Base-by-base conservation (phyloP, 2,113 vertebrate species). In the Neomonachus schauinslandi region DNA sequence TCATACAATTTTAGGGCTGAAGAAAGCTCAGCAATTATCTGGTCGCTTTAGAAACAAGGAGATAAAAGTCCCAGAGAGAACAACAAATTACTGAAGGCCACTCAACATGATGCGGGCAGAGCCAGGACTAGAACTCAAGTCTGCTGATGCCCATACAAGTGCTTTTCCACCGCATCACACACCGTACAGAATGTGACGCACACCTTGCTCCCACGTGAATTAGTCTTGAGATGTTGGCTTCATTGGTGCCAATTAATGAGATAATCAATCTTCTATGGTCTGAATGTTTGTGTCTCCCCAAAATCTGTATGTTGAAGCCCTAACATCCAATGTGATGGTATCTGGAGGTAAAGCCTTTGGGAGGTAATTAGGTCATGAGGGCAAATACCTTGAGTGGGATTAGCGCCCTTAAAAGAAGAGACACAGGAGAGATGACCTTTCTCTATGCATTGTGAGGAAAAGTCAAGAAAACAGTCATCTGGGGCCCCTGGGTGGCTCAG, bases 21-120 rank as follows among this genome's bases (percentile, higher is more conserved):
- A 88, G 69, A 49, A 65, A 71, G 49, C 22, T 26, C 63, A 16
- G 9, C 26, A 91, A 59, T 89, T 84, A 85, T 51, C 18, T 57
- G 74, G 36, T 65, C 15, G 39, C 79, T 94, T 82, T 81, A 85
- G 85, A 93, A 94, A 85, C 21, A 87, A 91, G 2, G 51, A 97
- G 13, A 74, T 33, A 67, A 63, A 94, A 92, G 13, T 81, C 55
- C 89, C 16, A 69, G 49, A 59, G 51, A 92, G n/a, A 93, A 59
- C 42, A 81, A 49, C 13, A 85, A 67, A 89, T 49, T n/a, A 49
- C 13, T 61, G 55, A 77, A 72, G 49, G 39, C 57, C 82, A 84
- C 28, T 65, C 51, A 69, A 13, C 16, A 42, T 2, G 4, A 67
- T 16, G 31, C 7, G n/a, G 26, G 15, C 31, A 81, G n/a, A 85